Evolutionary conservation across 2,797 vertebrate species (phyloP).

Genomic region (Cuniculus paca): DNA sequence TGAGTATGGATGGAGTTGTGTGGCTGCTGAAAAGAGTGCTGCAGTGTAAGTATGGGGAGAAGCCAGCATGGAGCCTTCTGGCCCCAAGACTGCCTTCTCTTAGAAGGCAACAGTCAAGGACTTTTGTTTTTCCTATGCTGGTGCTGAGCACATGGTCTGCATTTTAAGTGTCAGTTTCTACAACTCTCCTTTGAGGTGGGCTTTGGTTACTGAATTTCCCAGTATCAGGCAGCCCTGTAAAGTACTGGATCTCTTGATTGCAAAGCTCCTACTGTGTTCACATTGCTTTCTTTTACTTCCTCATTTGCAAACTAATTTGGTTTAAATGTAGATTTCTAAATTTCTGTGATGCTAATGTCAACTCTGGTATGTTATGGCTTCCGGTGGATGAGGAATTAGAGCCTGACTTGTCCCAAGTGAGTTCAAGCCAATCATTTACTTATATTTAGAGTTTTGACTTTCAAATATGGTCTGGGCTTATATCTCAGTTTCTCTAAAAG

Average conservation of each 20-base stretch:
- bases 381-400: background rate
- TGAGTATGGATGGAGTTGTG: background rate
- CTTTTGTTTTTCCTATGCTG: background rate
- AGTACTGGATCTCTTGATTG: background rate
- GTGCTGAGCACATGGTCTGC: background rate
- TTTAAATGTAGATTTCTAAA: background rate
- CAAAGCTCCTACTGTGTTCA: background rate
- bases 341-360: background rate
- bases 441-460: constrained; percentile 12
- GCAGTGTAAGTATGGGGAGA: background rate
- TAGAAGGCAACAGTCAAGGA: background rate
- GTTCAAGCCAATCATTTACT: background rate
- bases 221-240: background rate
- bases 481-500: background rate
- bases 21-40: background rate
- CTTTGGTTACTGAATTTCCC: background rate
- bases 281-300: background rate
- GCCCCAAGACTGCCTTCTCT: background rate
- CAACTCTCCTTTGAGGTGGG: background rate
- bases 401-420: background rate
- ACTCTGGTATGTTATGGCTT: background rate
- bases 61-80: background rate
- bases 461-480: background rate
- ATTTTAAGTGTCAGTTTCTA: background rate
- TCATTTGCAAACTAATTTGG: background rate